These are phyloP conservation scores for Malurus leucopterus DNA, from an alignment of 2,797 vertebrate genomes.

Conservation along the genomic window DNA sequence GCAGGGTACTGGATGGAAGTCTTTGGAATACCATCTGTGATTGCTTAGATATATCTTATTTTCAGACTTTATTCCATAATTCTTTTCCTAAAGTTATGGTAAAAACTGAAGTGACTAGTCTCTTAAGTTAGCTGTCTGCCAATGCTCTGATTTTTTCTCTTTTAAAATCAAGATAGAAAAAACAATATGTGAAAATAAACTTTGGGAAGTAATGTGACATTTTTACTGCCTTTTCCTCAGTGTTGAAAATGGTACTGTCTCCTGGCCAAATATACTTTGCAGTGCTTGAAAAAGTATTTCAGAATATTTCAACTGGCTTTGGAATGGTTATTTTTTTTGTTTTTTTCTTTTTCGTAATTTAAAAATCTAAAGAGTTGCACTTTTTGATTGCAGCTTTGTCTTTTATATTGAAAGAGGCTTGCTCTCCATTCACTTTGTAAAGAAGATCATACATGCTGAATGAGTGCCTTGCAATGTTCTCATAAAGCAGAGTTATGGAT, in stretches of 20 bases:
- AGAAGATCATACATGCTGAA: background rate
- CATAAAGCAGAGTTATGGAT: background rate
- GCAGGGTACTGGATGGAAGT: background rate
- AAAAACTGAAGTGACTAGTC: background rate
- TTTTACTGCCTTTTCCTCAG: background rate
- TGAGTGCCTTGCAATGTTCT: background rate
- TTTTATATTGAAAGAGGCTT: background rate
- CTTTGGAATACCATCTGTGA: background rate
- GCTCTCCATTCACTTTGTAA: background rate
- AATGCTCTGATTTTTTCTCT: background rate
- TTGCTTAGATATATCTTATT: background rate
- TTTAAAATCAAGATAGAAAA: conserved; percentile 46
- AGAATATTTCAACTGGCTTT: background rate
- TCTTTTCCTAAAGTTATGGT: background rate
- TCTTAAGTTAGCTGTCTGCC: background rate
- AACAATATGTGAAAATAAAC: conserved; percentile 10
- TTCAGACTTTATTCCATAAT: background rate
- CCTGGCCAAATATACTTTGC: background rate
- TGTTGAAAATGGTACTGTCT: background rate
- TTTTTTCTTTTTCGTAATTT: background rate
- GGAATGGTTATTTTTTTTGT: background rate
- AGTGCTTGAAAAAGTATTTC: background rate
- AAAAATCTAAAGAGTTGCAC: background rate
- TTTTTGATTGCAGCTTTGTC: background rate
- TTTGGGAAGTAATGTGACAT: background rate